A percentile compares a stretch with the other conserved stretches of the same genome.
These are phyloP conservation scores for Geopemphigus sp. DNA, from an alignment of 1,140 invertebrate species.

Conservation along the genomic window DNA sequence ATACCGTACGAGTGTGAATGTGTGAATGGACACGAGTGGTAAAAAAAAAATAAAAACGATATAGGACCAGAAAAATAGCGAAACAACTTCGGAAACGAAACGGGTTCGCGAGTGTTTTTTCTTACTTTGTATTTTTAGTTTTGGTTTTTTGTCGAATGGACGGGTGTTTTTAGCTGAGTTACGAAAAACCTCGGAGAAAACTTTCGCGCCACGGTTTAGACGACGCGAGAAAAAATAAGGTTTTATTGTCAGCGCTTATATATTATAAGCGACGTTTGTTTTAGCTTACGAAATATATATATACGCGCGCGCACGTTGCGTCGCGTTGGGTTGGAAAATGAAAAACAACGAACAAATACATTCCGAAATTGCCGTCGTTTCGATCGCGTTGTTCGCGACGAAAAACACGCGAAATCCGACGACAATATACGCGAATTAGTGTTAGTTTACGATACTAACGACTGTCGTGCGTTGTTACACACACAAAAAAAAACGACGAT, in stretches of 20 bases:
- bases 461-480: too few species aligned
- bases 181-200: neutral
- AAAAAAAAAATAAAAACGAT: slow-evolving; percentile 1
- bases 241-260: slow-evolving; percentile 27
- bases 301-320: neutral
- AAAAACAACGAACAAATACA: neutral
- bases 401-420: too few species aligned
- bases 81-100: slow-evolving; percentile 3
- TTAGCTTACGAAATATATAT: slow-evolving; percentile 1
- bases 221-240: neutral
- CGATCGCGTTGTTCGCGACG: too few species aligned
- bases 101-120: neutral
- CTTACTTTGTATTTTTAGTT: neutral
- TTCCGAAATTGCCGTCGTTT: neutral
- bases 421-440: too few species aligned
- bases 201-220: slow-evolving; percentile 21
- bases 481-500: too few species aligned
- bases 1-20: too few species aligned
- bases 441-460: too few species aligned
- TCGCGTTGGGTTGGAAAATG: neutral
- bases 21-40: neutral
- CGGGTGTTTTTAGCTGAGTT: neutral
- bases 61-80: neutral
- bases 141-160: neutral
- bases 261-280: slow-evolving; percentile 5